These are phyloP conservation scores for Aspiorhynchus laticeps DNA, from an alignment of 2,113 vertebrate genomes.

Conservation along the genomic window DNA sequence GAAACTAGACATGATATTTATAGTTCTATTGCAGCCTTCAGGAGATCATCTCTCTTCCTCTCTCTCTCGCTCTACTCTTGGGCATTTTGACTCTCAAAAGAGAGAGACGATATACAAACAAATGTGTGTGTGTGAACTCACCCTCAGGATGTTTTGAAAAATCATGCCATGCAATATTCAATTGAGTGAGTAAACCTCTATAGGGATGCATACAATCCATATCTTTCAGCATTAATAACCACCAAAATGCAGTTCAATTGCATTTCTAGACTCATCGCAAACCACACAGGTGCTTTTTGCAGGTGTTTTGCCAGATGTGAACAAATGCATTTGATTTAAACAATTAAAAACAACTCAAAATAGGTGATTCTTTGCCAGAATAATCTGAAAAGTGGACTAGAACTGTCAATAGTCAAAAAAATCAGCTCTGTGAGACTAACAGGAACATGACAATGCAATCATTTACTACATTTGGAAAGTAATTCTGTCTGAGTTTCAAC, in stretches of 20 bases:
- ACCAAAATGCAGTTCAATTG: not conserved
- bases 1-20: constrained; percentile 50
- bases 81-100: not conserved
- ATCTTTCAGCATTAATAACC: constrained; percentile 25
- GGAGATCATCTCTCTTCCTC: not conserved
- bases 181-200: not conserved
- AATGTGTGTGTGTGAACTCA: constrained; percentile 19
- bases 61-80: not conserved
- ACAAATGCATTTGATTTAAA: not conserved
- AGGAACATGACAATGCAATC: not conserved
- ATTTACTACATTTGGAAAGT: not conserved
- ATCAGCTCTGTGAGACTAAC: not conserved
- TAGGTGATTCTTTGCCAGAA: not conserved
- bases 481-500: not conserved
- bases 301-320: not conserved
- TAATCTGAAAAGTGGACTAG: not conserved
- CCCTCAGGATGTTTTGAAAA: constrained; percentile 14
- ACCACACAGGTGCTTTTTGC: not conserved
- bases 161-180: not conserved
- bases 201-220: not conserved
- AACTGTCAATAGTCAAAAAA: not conserved
- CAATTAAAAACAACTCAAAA: not conserved
- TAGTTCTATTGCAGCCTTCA: constrained; percentile 23
- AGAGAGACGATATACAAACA: constrained; percentile 3
- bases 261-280: not conserved